Percentiles rank a stretch among this genome's conserved stretches.
phyloP scores from a whole-genome alignment of 2,113 vertebrate genomes.

The Vulpes lagopus region DNA sequence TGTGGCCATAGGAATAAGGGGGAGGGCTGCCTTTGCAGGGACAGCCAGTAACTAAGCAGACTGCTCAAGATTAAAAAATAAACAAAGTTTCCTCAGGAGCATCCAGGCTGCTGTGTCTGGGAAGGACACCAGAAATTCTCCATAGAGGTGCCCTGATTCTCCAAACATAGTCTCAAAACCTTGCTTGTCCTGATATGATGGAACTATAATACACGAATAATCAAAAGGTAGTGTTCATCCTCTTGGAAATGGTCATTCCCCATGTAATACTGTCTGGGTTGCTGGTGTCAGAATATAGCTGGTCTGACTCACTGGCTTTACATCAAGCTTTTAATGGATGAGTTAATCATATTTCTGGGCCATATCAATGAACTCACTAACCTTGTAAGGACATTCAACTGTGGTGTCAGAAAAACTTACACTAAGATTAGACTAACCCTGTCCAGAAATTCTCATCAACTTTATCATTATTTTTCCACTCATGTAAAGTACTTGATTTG shows the following conservation, averaged over 20 bases:
- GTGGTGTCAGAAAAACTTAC: background rate
- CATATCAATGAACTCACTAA: constrained; percentile 40
- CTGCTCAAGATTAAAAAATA: background rate
- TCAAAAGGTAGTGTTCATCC: background rate
- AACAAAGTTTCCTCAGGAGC: background rate
- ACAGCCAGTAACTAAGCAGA: background rate
- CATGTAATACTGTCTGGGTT: background rate
- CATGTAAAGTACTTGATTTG: background rate
- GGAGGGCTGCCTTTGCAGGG: background rate
- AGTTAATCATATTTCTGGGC: constrained; percentile 35
- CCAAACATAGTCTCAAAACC: background rate
- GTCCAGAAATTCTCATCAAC: background rate
- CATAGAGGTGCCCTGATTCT: background rate
- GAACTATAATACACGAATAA: background rate
- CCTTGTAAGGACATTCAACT: background rate
- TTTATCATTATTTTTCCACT: constrained; percentile 21
- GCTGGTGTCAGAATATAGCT: background rate
- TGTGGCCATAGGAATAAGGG: background rate
- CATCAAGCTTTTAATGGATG: background rate
- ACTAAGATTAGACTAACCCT: constrained; percentile 5
- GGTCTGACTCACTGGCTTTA: background rate
- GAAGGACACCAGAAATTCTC: background rate
- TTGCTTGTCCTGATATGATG: background rate
- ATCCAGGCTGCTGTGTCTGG: background rate
- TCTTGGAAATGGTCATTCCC: background rate